A percentile compares a stretch with the other conserved stretches of the same genome.
phyloP scores from a whole-genome alignment of 2,113 vertebrate genomes.

The Hyaena hyaena region DNA sequence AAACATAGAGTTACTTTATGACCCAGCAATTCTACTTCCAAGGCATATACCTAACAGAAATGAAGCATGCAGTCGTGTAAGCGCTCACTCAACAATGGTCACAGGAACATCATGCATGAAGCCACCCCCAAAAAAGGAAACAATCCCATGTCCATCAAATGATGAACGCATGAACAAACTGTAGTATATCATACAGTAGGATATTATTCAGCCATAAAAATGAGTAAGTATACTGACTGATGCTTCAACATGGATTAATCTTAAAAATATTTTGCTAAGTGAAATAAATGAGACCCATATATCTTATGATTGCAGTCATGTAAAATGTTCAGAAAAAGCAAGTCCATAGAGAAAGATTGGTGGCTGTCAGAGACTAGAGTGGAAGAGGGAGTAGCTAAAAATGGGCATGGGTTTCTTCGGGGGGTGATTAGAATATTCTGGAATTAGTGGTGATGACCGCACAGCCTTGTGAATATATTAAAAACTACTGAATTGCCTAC shows the following conservation, averaged over 20 bases:
- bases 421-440: neutral
- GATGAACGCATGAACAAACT: neutral
- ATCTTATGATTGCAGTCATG: neutral
- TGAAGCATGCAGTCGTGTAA: neutral
- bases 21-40: neutral
- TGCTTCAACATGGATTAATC: neutral
- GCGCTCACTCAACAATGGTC: neutral
- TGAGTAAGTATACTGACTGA: neutral
- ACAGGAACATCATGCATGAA: neutral
- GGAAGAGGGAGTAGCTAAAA: neutral
- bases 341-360: neutral
- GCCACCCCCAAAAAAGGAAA: neutral
- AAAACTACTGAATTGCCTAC: neutral
- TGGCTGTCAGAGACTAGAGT: neutral
- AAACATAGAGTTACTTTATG: constrained; percentile 8
- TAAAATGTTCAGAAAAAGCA: neutral
- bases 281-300: neutral
- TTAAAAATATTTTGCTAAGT: neutral
- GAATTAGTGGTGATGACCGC: neutral
- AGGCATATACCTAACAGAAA: neutral
- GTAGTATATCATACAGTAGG: neutral
- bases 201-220: neutral
- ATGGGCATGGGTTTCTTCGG: neutral
- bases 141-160: neutral
- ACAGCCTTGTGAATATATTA: neutral